Conservation (phyloP, 2,888 invertebrate species). For the Tipula lateralis region DNA sequence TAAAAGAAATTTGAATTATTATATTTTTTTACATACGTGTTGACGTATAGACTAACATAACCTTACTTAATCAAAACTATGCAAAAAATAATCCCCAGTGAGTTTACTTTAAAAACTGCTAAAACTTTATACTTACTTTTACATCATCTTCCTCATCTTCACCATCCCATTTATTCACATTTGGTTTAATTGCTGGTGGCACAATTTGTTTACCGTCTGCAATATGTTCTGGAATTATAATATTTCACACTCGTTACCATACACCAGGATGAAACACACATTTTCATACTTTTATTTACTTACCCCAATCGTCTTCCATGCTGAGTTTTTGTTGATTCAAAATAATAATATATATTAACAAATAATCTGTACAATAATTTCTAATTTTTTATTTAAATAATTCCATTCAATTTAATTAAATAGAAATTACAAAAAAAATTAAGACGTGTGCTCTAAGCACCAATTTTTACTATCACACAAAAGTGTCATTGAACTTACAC, state of each 20-base stretch:
- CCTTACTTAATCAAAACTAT: background rate
- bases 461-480: constrained; percentile 26
- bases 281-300: constrained; percentile 26
- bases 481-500: background rate
- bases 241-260: background rate
- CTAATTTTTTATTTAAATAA: background rate
- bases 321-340: constrained; percentile 19
- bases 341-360: constrained; percentile 14
- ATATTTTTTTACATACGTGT: background rate
- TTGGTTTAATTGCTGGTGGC: constrained; percentile 54
- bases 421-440: constrained; percentile 30
- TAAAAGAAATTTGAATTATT: background rate
- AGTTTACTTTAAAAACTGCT: background rate
- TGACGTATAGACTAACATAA: background rate
- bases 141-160: constrained; percentile 84
- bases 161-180: constrained; percentile 76
- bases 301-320: constrained; percentile 72
- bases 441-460: constrained; percentile 33
- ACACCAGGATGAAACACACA: background rate
- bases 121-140: constrained; percentile 59
- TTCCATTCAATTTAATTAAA: background rate
- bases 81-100: background rate
- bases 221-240: constrained; percentile 42
- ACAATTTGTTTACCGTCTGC: constrained; percentile 60
- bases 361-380: background rate